Evolutionary conservation across 2,113 vertebrate genomes (phyloP).

Genomic region (Campylomormyrus numenius): DNA sequence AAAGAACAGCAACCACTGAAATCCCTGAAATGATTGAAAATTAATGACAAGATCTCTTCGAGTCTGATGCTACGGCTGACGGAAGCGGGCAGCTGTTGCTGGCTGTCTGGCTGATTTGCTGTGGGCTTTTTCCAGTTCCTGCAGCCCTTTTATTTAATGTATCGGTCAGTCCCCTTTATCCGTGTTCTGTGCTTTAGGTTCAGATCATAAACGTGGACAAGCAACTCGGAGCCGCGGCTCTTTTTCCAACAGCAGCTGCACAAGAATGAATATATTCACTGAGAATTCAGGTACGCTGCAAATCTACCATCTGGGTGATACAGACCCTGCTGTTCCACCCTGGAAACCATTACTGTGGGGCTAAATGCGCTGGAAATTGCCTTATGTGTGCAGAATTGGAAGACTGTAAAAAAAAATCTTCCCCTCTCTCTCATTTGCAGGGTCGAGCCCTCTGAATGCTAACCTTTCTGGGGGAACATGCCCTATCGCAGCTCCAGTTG

Average conservation of each 20-base stretch:
- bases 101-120: background rate
- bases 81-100: background rate
- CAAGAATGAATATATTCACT: background rate
- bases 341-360: constrained; percentile 28
- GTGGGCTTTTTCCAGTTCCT: background rate
- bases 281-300: background rate
- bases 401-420: constrained; percentile 4
- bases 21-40: background rate
- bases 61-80: background rate
- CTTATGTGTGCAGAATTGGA: constrained; percentile 19
- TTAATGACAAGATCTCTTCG: background rate
- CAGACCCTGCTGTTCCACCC: constrained; percentile 20
- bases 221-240: background rate
- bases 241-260: background rate
- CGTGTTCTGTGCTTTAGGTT: background rate
- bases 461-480: constrained; percentile 15
- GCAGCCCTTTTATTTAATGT: background rate
- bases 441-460: constrained; percentile 21
- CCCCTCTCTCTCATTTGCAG: constrained; percentile 7
- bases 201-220: background rate
- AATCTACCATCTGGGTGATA: constrained; percentile 9
- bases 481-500: background rate
- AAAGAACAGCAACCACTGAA: background rate
- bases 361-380: constrained; percentile 14
- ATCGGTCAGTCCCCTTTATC: background rate